Conservation (phyloP, 1,140 invertebrate genomes). For the Ptiloglossa arizonensis region DNA sequence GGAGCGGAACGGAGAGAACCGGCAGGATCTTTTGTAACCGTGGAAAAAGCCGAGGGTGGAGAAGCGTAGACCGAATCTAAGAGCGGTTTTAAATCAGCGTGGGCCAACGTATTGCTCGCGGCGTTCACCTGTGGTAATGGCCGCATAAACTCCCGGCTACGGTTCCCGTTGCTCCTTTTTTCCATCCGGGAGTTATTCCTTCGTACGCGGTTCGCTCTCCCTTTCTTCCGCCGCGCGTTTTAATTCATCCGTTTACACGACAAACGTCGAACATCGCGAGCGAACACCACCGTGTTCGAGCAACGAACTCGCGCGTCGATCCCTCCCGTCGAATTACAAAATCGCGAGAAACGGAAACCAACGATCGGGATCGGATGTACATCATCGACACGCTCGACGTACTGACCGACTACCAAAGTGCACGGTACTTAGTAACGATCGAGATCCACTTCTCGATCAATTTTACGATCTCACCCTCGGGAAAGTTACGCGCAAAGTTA, state of each 20-base stretch:
- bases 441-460: no score
- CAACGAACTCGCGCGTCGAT: no score
- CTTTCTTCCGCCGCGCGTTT: conserved; percentile 28
- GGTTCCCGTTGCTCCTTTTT: conserved; percentile 60
- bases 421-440: no score
- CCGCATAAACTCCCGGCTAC: conserved; percentile 62
- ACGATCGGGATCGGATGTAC: no score
- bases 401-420: no score
- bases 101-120: conserved; percentile 63
- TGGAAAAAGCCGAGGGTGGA: conserved; percentile 22
- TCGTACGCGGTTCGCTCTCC: conserved; percentile 38
- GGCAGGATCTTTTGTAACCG: conserved; percentile 19
- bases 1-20: conserved; percentile 10
- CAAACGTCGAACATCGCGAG: conserved; percentile 16
- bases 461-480: no score
- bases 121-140: conserved; percentile 69
- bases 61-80: conserved; percentile 57
- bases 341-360: no score
- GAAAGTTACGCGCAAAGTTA: no score
- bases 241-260: conserved; percentile 43
- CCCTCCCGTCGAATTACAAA: no score
- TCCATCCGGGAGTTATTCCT: conserved; percentile 54
- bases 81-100: conserved; percentile 66
- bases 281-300: background rate
- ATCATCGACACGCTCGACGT: no score